Evolutionary conservation across 2,888 invertebrate species (phyloP).

Genomic region (Octonoba sinensis): DNA sequence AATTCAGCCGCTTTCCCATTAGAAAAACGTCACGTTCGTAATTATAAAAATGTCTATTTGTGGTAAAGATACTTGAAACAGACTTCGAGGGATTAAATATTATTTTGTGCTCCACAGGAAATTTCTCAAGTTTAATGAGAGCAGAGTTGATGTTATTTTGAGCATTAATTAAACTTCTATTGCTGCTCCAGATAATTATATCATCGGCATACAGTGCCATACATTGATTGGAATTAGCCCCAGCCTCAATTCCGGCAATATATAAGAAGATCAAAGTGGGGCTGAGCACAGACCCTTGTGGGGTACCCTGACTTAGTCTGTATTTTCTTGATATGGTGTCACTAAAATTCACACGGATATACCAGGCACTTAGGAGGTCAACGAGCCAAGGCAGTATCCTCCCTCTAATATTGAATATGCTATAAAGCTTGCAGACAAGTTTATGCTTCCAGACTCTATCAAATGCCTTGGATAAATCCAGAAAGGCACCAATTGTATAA

Average conservation of each 20-base stretch:
- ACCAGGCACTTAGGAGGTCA: background rate
- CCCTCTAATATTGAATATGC: background rate
- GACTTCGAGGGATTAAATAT: conserved; percentile 18
- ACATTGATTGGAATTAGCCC: background rate
- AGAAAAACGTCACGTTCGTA: conserved; percentile 18
- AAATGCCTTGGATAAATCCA: no score
- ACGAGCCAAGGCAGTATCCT: background rate
- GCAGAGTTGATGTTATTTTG: conserved; percentile 9
- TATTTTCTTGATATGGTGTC: background rate
- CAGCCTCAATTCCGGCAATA: conserved; percentile 2
- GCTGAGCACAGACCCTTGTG: background rate
- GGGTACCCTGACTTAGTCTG: background rate
- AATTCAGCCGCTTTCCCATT: conserved; percentile 7
- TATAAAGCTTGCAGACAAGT: background rate
- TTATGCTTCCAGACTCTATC: background rate
- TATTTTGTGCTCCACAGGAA: conserved; percentile 5
- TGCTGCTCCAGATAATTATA: conserved; percentile 10
- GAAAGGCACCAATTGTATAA: background rate
- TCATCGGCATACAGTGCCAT: conserved; percentile 5
- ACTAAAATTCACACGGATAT: background rate
- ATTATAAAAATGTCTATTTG: conserved; percentile 18
- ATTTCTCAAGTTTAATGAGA: conserved; percentile 6
- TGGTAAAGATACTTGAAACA: conserved; percentile 14
- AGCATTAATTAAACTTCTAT: background rate
- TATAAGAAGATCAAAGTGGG: background rate